These are phyloP conservation scores for Leptopilina drosophilae DNA, from an alignment of 2,888 invertebrate species.

Conservation along the genomic window DNA sequence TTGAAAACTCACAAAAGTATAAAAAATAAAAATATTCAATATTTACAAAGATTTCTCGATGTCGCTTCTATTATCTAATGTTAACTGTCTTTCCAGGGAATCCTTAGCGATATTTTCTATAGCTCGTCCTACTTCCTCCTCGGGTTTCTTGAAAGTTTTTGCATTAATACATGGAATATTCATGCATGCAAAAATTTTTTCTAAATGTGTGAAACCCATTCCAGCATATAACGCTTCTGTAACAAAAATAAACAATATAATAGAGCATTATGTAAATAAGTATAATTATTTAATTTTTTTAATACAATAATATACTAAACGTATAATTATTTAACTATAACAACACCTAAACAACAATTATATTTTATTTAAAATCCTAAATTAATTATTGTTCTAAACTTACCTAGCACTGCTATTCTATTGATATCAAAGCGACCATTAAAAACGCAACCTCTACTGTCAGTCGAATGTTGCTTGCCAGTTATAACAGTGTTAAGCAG, in stretches of 20 bases:
- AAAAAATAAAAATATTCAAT: neutral
- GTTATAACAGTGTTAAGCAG: too few species aligned
- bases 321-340: too few species aligned
- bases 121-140: slow-evolving; percentile 44
- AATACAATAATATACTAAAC: too few species aligned
- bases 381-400: too few species aligned
- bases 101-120: slow-evolving; percentile 45
- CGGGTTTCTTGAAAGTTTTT: slow-evolving; percentile 47
- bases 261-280: too few species aligned
- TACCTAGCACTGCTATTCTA: too few species aligned
- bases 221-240: slow-evolving; percentile 42
- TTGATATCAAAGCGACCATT: too few species aligned
- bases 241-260: neutral
- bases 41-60: slow-evolving; percentile 43
- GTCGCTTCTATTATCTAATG: slow-evolving; percentile 37
- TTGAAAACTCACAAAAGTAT: neutral
- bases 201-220: slow-evolving; percentile 43
- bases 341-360: too few species aligned
- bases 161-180: slow-evolving; percentile 44
- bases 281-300: too few species aligned
- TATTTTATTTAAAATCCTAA: too few species aligned
- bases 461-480: too few species aligned
- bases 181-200: slow-evolving; percentile 44
- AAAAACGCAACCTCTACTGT: too few species aligned
- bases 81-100: slow-evolving; percentile 43